phyloP scores from a whole-genome alignment of 1,140 invertebrate genomes.

The Musca vetustissima region DNA sequence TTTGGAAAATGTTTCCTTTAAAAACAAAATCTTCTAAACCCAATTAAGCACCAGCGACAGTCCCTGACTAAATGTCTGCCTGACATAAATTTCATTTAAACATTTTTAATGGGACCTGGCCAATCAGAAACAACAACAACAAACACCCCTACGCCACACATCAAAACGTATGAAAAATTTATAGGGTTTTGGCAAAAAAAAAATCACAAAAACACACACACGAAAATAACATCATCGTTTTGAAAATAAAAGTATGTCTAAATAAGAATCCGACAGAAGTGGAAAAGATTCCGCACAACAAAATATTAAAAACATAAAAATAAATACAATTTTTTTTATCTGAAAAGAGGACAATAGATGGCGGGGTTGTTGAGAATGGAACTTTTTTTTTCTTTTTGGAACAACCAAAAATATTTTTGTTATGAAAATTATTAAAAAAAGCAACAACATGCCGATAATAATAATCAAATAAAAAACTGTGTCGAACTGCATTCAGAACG shows the following conservation, averaged over 20 bases:
- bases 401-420: too few species aligned
- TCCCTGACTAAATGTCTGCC: constrained; percentile 13
- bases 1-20: too few species aligned
- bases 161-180: background rate
- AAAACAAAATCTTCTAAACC: too few species aligned
- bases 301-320: background rate
- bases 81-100: constrained; percentile 12
- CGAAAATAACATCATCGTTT: too few species aligned
- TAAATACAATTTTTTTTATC: too few species aligned
- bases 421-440: too few species aligned
- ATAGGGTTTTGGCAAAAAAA: background rate
- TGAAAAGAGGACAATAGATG: too few species aligned
- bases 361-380: too few species aligned
- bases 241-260: background rate
- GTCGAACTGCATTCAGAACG: background rate
- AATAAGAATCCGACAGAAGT: background rate
- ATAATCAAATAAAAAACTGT: background rate
- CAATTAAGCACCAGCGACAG: background rate
- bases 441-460: background rate
- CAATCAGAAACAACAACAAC: background rate
- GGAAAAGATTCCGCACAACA: background rate
- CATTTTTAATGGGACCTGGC: constrained; percentile 2
- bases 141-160: background rate
- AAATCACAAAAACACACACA: too few species aligned
- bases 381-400: too few species aligned